These are phyloP conservation scores for Hippocampus guttulatus DNA, from an alignment of 2,113 vertebrate genomes.

Conservation along the genomic window DNA sequence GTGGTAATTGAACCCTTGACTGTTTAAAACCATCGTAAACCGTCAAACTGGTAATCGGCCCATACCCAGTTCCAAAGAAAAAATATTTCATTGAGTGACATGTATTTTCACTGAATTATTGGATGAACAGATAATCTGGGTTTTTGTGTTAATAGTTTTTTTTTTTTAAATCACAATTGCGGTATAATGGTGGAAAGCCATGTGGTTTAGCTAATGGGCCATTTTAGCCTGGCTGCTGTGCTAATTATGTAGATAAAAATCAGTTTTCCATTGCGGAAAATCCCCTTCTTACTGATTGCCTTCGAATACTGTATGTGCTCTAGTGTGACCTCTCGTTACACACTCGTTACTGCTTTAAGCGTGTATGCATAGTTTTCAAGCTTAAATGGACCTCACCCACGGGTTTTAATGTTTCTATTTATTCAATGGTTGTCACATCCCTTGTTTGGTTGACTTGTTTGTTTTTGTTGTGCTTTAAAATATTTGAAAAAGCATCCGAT, in stretches of 20 bases:
- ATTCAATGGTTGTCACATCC: constrained; percentile 21
- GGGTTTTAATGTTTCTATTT: constrained; percentile 22
- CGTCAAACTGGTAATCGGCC: no score
- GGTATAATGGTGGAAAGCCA: neutral
- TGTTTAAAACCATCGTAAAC: no score
- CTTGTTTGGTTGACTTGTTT: constrained; percentile 9
- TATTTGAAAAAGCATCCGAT: constrained; percentile 19
- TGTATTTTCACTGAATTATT: neutral
- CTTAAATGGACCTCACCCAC: constrained; percentile 20
- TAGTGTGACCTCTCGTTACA: constrained; percentile 31
- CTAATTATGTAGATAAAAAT: constrained; percentile 29
- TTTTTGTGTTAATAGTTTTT: neutral
- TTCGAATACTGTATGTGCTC: constrained; percentile 24
- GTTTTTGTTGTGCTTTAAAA: constrained; percentile 30
- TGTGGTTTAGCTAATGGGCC: neutral
- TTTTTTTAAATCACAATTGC: neutral
- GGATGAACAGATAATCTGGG: neutral
- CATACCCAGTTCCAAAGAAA: constrained; percentile 41
- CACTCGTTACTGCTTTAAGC: constrained; percentile 23
- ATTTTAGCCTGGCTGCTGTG: neutral
- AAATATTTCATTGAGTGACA: constrained; percentile 22
- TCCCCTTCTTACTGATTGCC: constrained; percentile 42
- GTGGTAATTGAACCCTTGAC: no score
- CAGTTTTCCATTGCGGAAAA: constrained; percentile 18
- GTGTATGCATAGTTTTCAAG: constrained; percentile 10